Evolutionary conservation across 2,113 vertebrate species (phyloP).

Genomic region (Oryzias curvinotus): DNA sequence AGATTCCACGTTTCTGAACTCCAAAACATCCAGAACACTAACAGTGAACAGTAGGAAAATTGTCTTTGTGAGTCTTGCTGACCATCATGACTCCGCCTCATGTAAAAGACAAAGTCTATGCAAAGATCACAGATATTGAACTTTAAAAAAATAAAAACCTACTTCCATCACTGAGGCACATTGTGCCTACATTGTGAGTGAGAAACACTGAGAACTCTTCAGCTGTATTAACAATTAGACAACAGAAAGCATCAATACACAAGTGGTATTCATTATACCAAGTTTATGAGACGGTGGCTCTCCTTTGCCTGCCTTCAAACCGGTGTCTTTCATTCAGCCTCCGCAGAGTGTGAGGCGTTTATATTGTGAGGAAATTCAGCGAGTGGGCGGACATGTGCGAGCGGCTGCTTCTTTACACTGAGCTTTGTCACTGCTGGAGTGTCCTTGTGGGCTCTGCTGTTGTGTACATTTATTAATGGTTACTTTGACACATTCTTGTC

Average conservation of each 20-base stretch:
- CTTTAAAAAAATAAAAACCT: no score
- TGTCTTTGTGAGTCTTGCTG: no score
- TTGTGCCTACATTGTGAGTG: no score
- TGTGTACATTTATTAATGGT: constrained; percentile 43
- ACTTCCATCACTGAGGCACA: no score
- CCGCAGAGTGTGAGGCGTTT: constrained; percentile 45
- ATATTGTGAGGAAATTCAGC: constrained; percentile 30
- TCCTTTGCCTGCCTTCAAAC: constrained; percentile 11
- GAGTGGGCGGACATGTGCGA: constrained; percentile 50
- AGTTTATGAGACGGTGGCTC: not conserved
- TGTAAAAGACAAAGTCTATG: no score
- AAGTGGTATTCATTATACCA: constrained; percentile 8
- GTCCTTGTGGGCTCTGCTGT: constrained; percentile 44
- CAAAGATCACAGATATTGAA: no score
- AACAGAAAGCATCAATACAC: not conserved
- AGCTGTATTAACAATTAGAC: not conserved
- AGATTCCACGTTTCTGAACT: no score
- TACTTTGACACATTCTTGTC: constrained; percentile 56
- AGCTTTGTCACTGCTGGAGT: constrained; percentile 50
- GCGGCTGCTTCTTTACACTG: constrained; percentile 41
- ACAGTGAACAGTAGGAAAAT: no score
- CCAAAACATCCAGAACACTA: no score
- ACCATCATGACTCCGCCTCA: no score
- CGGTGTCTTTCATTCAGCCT: constrained; percentile 24
- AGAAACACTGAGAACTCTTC: no score